phyloP scores from a whole-genome alignment of 2,888 invertebrate genomes.

The Caradrina clavipalpis region DNA sequence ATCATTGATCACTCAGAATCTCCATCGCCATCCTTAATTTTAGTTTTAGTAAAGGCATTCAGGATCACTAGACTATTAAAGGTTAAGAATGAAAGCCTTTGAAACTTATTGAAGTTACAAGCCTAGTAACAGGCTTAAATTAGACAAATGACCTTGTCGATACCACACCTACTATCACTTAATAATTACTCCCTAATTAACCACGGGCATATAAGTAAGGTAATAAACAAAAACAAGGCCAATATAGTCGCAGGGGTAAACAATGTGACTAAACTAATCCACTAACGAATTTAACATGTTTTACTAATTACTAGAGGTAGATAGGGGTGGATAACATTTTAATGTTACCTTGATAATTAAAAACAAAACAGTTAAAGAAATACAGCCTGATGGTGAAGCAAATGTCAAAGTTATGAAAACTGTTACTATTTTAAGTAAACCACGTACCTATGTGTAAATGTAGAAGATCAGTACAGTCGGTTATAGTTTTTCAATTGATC shows the following conservation, averaged over 20 bases:
- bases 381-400: neutral
- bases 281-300: constrained; percentile 29
- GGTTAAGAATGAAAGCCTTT: neutral
- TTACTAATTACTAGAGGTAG: constrained; percentile 18
- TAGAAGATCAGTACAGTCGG: too few relatives aligned
- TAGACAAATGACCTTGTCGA: constrained; percentile 10
- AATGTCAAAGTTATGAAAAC: neutral
- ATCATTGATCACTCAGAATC: neutral
- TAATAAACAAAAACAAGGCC: constrained; percentile 43
- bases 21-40: too few relatives aligned
- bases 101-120: neutral
- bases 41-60: too few relatives aligned
- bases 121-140: constrained; percentile 5
- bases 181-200: constrained; percentile 37
- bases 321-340: constrained; percentile 4
- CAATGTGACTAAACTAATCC: constrained; percentile 49
- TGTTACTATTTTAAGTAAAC: neutral
- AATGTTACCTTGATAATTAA: neutral
- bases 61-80: too few relatives aligned
- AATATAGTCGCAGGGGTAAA: constrained; percentile 43
- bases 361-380: neutral
- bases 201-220: constrained; percentile 18
- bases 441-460: neutral
- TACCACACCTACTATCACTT: constrained; percentile 24
- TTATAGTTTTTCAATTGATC: neutral